Percentiles rank a stretch among this genome's conserved stretches.
Conservation (phyloP, 2,888 invertebrate genomes). For the Acrobasis suavella region DNA sequence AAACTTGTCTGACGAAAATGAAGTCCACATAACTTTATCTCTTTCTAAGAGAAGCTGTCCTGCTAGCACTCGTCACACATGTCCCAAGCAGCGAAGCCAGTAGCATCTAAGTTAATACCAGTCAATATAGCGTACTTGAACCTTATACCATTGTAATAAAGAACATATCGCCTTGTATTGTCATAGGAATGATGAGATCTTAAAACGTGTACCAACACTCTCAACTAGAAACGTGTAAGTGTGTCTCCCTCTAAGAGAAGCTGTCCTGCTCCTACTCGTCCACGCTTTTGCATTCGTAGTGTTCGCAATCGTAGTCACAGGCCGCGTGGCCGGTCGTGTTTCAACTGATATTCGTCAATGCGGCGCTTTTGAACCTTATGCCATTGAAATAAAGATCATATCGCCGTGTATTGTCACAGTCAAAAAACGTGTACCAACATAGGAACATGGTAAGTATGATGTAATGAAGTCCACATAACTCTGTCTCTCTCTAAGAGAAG, state of each 20-base stretch:
- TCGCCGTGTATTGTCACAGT: neutral
- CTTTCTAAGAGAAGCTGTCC: conserved; percentile 74
- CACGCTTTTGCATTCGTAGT: conserved; percentile 79
- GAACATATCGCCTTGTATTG: neutral
- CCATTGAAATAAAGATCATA: neutral
- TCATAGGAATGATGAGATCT: no score
- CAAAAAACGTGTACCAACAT: no score
- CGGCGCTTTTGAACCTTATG: conserved; percentile 43
- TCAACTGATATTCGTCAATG: conserved; percentile 76
- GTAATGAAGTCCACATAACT: neutral
- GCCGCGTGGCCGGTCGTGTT: conserved; percentile 80
- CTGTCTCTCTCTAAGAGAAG: conserved; percentile 60
- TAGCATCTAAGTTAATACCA: conserved; percentile 79
- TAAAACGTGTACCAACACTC: no score
- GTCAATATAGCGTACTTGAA: conserved; percentile 66
- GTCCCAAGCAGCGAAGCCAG: conserved; percentile 76
- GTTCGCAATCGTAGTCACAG: conserved; percentile 77
- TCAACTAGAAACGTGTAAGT: neutral
- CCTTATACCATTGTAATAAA: neutral
- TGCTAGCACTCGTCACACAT: conserved; percentile 43
- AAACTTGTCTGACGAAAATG: no score
- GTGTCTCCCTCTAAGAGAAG: conserved; percentile 61
- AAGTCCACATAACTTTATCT: neutral
- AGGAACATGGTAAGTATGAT: no score
- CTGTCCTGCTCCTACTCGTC: conserved; percentile 81